phyloP scores from a whole-genome alignment of 2,888 invertebrate genomes.

The Lepidocyrtinus sp. region DNA sequence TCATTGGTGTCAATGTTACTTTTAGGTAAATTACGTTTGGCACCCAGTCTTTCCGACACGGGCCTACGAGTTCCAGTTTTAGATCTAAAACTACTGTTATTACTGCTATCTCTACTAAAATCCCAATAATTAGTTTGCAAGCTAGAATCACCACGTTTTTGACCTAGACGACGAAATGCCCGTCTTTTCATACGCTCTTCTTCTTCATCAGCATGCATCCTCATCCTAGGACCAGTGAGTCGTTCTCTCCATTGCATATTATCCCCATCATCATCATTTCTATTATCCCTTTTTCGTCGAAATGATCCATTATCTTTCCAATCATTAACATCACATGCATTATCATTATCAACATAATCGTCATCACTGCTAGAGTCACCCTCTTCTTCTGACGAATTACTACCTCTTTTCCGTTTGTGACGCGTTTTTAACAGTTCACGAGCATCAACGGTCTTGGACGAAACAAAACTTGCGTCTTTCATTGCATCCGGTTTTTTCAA shows the following conservation, averaged over 20 bases:
- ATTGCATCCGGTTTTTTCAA: slow-evolving; percentile 21
- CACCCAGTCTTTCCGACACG: slow-evolving; percentile 41
- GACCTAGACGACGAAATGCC: slow-evolving; percentile 51
- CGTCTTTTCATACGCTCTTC: slow-evolving; percentile 77
- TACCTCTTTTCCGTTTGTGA: slow-evolving; percentile 48
- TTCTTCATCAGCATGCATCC: slow-evolving; percentile 92
- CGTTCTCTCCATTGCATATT: slow-evolving; percentile 71
- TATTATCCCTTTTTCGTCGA: slow-evolving; percentile 38
- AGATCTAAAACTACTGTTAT: slow-evolving; percentile 43
- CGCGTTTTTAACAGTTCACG: slow-evolving; percentile 37
- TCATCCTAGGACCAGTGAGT: slow-evolving; percentile 81
- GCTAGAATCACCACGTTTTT: slow-evolving; percentile 38
- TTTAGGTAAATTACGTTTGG: slow-evolving; percentile 12
- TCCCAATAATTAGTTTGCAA: slow-evolving; percentile 49
- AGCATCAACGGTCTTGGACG: slow-evolving; percentile 25
- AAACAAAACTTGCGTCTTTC: background rate
- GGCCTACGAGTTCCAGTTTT: slow-evolving; percentile 33
- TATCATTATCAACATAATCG: slow-evolving; percentile 14
- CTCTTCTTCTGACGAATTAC: slow-evolving; percentile 47
- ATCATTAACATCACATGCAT: slow-evolving; percentile 33
- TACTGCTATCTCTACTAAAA: slow-evolving; percentile 42
- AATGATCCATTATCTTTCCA: slow-evolving; percentile 44
- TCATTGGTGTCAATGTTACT: slow-evolving; percentile 9
- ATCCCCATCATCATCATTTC: slow-evolving; percentile 49
- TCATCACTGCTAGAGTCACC: slow-evolving; percentile 44